A percentile compares a stretch with the other conserved stretches of the same genome.
phyloP scores from a whole-genome alignment of 2,888 invertebrate species.

The Cybosia mesomella region DNA sequence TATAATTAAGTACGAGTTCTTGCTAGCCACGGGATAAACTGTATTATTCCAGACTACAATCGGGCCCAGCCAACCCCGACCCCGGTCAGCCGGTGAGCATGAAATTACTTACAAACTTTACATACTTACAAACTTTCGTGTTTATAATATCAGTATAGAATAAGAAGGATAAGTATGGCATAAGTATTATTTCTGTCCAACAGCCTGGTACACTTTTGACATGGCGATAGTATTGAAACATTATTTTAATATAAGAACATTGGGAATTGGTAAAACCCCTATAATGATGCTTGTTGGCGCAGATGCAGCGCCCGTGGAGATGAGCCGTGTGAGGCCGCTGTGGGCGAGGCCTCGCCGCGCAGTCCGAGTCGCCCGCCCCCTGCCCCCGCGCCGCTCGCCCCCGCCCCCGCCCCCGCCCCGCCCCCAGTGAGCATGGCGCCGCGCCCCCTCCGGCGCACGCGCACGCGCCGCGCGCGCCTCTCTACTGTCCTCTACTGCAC shows the following conservation, averaged over 20 bases:
- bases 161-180: too few species aligned
- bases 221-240: too few species aligned
- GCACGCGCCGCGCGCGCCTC: slow-evolving; percentile 47
- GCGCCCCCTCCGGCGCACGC: slow-evolving; percentile 41
- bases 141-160: too few species aligned
- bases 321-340: slow-evolving; percentile 53
- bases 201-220: too few species aligned
- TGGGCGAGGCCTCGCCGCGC: slow-evolving; percentile 43
- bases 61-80: too few species aligned
- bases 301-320: slow-evolving; percentile 68
- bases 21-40: too few species aligned
- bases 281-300: slow-evolving; percentile 24
- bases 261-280: neutral
- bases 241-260: neutral
- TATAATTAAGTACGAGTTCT: too few species aligned
- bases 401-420: slow-evolving; percentile 34
- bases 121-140: too few species aligned
- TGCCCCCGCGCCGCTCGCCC: slow-evolving; percentile 35
- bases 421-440: slow-evolving; percentile 40
- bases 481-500: slow-evolving; percentile 58
- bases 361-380: slow-evolving; percentile 49
- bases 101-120: too few species aligned
- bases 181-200: too few species aligned
- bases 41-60: too few species aligned
- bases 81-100: too few species aligned